Evolutionary conservation across 2,888 invertebrate genomes (phyloP), one percentile per base, ranked within the genome.

Genomic region (Xestobium rufovillosum): DNA sequence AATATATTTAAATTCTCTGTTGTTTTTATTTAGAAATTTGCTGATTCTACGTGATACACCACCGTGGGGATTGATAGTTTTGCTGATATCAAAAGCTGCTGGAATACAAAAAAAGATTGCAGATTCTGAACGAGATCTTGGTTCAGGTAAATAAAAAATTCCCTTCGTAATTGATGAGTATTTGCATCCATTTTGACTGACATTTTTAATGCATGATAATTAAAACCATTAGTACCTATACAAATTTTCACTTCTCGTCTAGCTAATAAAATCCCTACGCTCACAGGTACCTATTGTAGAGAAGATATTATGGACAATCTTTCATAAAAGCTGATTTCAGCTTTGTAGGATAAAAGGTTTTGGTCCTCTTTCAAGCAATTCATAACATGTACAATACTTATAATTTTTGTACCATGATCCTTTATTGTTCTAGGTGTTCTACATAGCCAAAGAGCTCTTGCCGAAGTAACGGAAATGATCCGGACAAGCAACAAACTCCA

Each of bases 401-500:
- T 19, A 8, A 19, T 6, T 19, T n/a, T 19, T 19, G n/a, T n/a
- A 19, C n/a, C n/a, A 19, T n/a, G n/a, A n/a, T n/a, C 23, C n/a
- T 19, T 19, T 19, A 19, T 39, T 31, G 36, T 45, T 49, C 15
- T 37, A 61, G 63, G 61, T 25, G 85, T 90, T 2, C 65, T 89
- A 14, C 83, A 88, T 56, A 85, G 85, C 45, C 91, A 92, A 65
- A 73, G 89, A 43, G 83, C 83, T 2, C 65, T 95, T 30, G 94
- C 94, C 0, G 94, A 95, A 66, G 85, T 94, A 14, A 89, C 89
- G 0, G 95, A 95, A 70, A 91, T 95, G 89, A 89, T 95, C 43
- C 77, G 90, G 34, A 91, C 89, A 1, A 88, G 91, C 9, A 84
- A 88, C 60, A 69, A 90, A 44, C 83, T 94, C 14, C 95, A 95